Percentiles rank a stretch among this genome's conserved stretches.
phyloP scores from a whole-genome alignment of 2,797 vertebrate species.

The Streptopelia turtur region DNA sequence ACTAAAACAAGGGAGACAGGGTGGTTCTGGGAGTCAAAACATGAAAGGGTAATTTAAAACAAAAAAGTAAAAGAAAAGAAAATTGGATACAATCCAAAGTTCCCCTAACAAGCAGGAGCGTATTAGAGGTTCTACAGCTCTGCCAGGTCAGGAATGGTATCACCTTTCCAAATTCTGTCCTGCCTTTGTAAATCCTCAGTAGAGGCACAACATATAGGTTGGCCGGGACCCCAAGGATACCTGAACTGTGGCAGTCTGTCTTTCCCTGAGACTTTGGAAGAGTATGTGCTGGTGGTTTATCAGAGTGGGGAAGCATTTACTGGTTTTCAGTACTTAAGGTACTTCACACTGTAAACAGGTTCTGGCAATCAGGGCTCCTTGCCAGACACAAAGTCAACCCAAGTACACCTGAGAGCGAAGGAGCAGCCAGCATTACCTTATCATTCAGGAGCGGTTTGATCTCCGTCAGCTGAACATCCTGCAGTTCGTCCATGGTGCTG shows the following conservation, averaged over 20 bases:
- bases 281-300: not conserved
- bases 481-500: constrained; percentile 89
- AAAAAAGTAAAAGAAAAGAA: not conserved
- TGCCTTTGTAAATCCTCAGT: not conserved
- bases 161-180: not conserved
- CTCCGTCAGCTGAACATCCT: constrained; percentile 94
- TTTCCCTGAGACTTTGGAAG: not conserved
- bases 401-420: not conserved
- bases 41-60: not conserved
- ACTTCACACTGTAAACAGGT: not conserved
- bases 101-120: not conserved
- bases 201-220: not conserved
- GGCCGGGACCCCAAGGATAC: not conserved
- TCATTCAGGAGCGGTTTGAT: constrained; percentile 93
- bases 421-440: constrained; percentile 81
- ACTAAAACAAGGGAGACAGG: not conserved
- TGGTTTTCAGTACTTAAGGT: not conserved
- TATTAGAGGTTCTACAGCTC: not conserved
- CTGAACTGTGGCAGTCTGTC: not conserved
- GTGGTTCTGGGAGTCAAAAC: not conserved
- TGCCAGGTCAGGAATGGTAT: not conserved
- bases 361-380: not conserved
- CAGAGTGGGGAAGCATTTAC: not conserved
- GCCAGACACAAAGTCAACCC: not conserved
- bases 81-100: not conserved